Base-by-base conservation (phyloP, 2,113 vertebrate species). In the Pituophis catenifer region DNA sequence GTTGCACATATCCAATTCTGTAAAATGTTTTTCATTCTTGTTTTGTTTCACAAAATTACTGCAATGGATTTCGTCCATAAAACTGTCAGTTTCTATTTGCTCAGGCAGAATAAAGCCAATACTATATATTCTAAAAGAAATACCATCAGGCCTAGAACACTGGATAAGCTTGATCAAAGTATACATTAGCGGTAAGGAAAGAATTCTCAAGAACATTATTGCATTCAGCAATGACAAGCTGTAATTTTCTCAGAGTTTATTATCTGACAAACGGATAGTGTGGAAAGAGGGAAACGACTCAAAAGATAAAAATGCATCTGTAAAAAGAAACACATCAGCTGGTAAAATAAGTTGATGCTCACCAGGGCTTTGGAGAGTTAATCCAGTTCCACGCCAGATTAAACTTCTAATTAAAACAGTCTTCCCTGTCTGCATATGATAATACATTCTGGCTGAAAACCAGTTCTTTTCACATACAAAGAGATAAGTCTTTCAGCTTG, bases 401-500 rank as follows among this genome's bases (percentile, higher is more conserved):
- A 97, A 96, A 94, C 65, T 93, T 94, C 96, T 96, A 96, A 97
- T 97, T 97, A 96, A 81, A 96, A 87, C 94, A 54, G 8, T 94
- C 93, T 96, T 97, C 3, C 85, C 89, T 58, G 94, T 44, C 94
- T 24, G 92, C 85, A 95, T 54, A 75, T 96, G 94, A 94, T 89
- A 95, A 65, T 94, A 85, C 93, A 44, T 89, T 95, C 55, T 94
- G 87, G 33, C 53, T 65, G 89, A 90, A 93, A 93, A 90, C 92
- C 86, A 89, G 88, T 89, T 70, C 6, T 12, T 93, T 54, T 86
- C 93, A 21, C 89, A 93, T n/a, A 94, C 23, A 19, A 23, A 92
- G 0, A 57, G 65, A 1, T 50, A 91, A 2, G 85, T 29, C 55
- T 57, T 93, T 89, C 65, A 62, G 29, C 57, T 86, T 93, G 59